These are phyloP conservation scores for Neoarius graeffei DNA, from an alignment of 2,113 vertebrate species.

Conservation along the genomic window DNA sequence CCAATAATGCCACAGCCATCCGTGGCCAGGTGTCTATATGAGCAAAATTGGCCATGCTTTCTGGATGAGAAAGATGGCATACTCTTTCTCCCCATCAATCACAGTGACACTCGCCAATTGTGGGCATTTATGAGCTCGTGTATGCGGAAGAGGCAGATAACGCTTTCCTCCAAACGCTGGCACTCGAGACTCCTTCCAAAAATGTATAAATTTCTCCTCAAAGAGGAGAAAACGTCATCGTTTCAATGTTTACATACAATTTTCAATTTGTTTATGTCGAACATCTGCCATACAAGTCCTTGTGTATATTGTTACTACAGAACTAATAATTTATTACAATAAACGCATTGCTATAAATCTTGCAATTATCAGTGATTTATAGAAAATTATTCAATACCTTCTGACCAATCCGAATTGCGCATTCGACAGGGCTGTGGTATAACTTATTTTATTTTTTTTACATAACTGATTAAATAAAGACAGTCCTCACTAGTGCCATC, in stretches of 20 bases:
- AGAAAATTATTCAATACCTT: background rate
- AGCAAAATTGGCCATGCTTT: background rate
- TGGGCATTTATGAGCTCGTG: background rate
- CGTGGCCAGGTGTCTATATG: no score
- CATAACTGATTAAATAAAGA: background rate
- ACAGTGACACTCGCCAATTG: background rate
- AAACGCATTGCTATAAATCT: background rate
- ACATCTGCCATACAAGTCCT: no score
- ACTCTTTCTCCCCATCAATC: background rate
- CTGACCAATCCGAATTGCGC: background rate
- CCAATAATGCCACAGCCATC: background rate
- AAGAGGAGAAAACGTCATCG: no score
- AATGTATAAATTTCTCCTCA: no score
- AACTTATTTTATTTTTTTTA: no score
- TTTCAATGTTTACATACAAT: no score
- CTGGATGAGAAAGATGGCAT: background rate
- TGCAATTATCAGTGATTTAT: background rate
- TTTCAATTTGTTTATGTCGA: no score
- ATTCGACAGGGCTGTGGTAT: no score
- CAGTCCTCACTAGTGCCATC: background rate
- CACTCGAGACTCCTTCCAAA: no score
- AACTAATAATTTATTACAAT: background rate
- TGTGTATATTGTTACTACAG: background rate
- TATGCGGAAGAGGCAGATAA: background rate
- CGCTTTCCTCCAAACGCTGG: background rate